Percentiles rank a stretch among this genome's conserved stretches.
Conservation (phyloP, 2,797 vertebrate species). For the Mus caroli region DNA sequence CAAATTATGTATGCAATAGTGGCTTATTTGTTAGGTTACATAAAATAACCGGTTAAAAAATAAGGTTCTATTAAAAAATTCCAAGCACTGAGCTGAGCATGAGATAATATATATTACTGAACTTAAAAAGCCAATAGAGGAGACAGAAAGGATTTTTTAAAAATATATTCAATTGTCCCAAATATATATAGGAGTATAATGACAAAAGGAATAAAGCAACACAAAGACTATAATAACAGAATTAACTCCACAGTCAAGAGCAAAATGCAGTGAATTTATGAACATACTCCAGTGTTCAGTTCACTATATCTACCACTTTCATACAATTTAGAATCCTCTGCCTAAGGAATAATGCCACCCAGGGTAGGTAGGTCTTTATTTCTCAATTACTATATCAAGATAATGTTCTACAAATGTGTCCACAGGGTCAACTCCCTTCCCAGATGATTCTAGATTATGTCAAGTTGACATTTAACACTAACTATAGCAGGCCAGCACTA, state of each 20-base stretch:
- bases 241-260: not conserved
- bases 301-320: not conserved
- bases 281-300: not conserved
- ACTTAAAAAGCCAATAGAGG: not conserved
- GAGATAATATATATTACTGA: not conserved
- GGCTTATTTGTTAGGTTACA: not conserved
- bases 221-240: not conserved
- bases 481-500: not conserved
- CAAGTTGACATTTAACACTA: not conserved
- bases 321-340: not conserved
- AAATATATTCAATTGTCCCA: not conserved
- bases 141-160: not conserved
- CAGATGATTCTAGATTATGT: not conserved
- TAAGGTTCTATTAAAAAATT: not conserved
- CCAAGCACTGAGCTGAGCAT: not conserved
- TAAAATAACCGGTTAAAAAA: not conserved
- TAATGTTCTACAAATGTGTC: not conserved
- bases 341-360: not conserved
- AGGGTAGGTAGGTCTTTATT: not conserved
- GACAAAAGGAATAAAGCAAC: not conserved
- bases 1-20: not conserved
- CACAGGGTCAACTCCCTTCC: not conserved
- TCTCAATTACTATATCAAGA: not conserved
- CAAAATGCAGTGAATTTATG: not conserved
- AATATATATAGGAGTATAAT: not conserved